Evolutionary conservation across 2,888 invertebrate species (phyloP).

Genomic region (Seira sanloemensis): DNA sequence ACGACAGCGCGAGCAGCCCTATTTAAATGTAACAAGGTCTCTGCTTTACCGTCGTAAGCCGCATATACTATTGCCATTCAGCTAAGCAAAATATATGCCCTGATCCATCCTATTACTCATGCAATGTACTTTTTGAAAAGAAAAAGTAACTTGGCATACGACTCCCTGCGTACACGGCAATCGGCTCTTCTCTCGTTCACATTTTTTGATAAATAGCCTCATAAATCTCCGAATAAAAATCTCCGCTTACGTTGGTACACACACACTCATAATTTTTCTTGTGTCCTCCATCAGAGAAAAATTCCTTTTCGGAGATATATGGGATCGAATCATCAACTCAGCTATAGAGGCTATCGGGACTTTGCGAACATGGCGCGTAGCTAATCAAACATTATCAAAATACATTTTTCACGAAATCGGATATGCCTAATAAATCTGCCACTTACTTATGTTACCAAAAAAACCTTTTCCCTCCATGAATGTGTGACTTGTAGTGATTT

Average conservation of each 20-base stretch:
- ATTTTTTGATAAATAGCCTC: constrained; percentile 48
- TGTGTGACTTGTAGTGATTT: neutral
- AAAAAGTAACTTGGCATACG: too few species aligned
- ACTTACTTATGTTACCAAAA: constrained; percentile 40
- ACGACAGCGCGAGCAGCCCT: too few species aligned
- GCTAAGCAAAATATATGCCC: too few species aligned
- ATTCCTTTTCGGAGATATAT: too few species aligned
- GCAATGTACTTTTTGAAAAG: too few species aligned
- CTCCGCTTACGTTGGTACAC: constrained; percentile 25
- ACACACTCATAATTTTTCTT: constrained; percentile 7
- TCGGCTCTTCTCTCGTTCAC: neutral
- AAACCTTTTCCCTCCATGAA: neutral
- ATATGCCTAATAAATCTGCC: constrained; percentile 57
- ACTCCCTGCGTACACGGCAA: too few species aligned
- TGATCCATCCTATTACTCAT: too few species aligned
- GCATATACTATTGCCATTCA: neutral
- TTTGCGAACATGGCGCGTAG: constrained; percentile 36
- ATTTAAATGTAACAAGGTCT: too few species aligned
- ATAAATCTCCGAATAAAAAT: constrained; percentile 49
- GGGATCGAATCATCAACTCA: too few species aligned
- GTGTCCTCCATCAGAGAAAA: too few species aligned
- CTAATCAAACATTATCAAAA: constrained; percentile 53
- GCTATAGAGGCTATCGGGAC: too few species aligned
- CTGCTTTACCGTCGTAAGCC: neutral
- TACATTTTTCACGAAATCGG: constrained; percentile 53